phyloP scores from a whole-genome alignment of 2,113 vertebrate species.

The Amphilophus citrinellus region DNA sequence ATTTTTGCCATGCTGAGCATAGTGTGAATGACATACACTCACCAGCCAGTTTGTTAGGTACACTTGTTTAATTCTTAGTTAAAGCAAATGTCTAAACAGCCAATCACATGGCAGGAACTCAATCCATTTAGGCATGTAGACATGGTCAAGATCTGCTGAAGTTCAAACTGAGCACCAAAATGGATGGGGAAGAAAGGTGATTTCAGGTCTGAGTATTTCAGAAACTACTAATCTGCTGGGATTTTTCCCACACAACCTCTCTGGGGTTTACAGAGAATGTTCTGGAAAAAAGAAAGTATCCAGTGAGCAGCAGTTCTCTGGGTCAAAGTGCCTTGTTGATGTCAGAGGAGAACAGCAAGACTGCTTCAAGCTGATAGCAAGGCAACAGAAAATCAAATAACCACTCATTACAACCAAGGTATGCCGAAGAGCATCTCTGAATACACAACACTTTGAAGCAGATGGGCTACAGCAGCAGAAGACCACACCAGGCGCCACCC shows the following conservation, averaged over 20 bases:
- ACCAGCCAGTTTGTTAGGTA: background rate
- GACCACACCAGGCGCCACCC: background rate
- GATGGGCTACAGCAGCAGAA: background rate
- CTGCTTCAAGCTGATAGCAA: background rate
- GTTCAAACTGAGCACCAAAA: background rate
- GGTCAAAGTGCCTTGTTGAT: background rate
- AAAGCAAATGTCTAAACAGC: background rate
- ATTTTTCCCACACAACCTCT: background rate
- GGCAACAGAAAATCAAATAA: background rate
- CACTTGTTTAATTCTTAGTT: background rate
- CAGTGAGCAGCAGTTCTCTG: background rate
- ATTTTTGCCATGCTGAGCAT: background rate
- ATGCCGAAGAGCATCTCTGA: background rate
- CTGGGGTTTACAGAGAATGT: background rate
- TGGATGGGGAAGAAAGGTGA: background rate
- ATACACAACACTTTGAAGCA: background rate
- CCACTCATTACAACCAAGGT: accelerated
- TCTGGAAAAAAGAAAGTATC: background rate
- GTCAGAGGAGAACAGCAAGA: background rate
- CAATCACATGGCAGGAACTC: background rate
- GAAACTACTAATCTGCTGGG: background rate
- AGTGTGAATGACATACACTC: background rate
- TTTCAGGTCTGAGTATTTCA: background rate
- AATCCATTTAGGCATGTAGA: background rate
- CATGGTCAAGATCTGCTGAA: background rate